Conservation (phyloP, 1,140 invertebrate species). For the Melanaphis sacchari region DNA sequence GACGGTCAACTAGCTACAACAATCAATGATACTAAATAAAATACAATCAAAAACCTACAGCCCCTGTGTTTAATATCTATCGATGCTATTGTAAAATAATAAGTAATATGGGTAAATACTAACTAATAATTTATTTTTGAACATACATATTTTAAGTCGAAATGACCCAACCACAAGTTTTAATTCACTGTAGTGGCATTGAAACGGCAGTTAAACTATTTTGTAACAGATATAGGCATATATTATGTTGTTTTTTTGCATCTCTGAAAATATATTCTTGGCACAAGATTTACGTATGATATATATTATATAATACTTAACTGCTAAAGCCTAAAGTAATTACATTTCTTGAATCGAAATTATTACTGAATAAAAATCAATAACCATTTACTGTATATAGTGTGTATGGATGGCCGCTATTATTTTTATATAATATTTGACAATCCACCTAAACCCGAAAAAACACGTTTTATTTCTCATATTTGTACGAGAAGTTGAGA, state of each 20-base stretch:
- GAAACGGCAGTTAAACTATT: not conserved
- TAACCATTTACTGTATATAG: not conserved
- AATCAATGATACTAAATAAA: not conserved
- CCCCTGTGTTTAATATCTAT: not conserved
- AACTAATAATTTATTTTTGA: not conserved
- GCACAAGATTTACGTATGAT: not conserved
- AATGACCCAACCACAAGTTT: not conserved
- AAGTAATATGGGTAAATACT: not conserved
- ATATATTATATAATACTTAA: not conserved
- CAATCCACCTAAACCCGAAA: not conserved
- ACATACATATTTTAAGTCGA: not conserved
- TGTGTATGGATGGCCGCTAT: not conserved
- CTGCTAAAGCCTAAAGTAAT: not conserved
- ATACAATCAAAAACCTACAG: not conserved
- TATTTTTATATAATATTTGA: not conserved
- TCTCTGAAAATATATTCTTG: constrained; percentile 10
- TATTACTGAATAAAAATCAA: not conserved
- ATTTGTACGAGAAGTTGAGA: not conserved
- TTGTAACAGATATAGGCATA: not conserved
- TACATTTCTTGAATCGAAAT: not conserved
- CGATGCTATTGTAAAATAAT: too few species aligned
- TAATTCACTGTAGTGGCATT: not conserved
- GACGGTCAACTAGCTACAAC: too few species aligned
- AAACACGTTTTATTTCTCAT: not conserved
- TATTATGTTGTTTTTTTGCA: not conserved